These are phyloP conservation scores for Spea multiplicata DNA, from an alignment of 2,113 vertebrate genomes.

Conservation along the genomic window DNA sequence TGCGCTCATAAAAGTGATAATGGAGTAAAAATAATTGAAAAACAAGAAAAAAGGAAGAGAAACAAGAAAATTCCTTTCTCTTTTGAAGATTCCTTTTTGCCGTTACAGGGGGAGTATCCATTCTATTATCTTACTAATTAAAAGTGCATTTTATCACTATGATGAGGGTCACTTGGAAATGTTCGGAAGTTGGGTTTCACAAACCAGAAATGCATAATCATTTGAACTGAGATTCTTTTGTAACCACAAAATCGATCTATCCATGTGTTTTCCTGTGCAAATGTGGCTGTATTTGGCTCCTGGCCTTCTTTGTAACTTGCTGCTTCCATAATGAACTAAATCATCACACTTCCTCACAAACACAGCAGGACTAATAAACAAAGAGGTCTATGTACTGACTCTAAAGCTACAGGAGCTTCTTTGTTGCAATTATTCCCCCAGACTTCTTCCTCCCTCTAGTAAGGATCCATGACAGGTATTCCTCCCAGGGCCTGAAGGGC, in stretches of 20 bases:
- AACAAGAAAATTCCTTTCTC: no score
- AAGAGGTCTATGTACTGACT: no score
- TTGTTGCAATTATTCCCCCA: no score
- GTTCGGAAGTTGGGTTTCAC: neutral
- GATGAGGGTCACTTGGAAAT: neutral
- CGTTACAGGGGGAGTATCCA: neutral
- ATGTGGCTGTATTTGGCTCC: neutral
- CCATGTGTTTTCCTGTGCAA: neutral
- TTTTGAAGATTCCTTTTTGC: no score
- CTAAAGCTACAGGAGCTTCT: no score
- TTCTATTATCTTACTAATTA: slow-evolving; percentile 15
- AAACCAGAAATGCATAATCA: neutral
- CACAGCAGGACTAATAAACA: neutral
- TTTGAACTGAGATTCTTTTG: neutral
- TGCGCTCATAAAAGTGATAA: no score
- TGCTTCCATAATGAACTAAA: slow-evolving; percentile 8
- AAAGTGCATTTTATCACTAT: neutral
- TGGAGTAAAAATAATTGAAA: no score
- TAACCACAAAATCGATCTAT: slow-evolving; percentile 1
- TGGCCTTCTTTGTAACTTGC: neutral
- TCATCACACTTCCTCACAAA: neutral
- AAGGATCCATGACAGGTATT: no score
- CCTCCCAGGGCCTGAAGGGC: no score
- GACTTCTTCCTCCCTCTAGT: no score
- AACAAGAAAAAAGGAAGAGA: no score